Evolutionary conservation across 2,888 invertebrate species (phyloP).

Genomic region (Sarcophaga caerulescens): DNA sequence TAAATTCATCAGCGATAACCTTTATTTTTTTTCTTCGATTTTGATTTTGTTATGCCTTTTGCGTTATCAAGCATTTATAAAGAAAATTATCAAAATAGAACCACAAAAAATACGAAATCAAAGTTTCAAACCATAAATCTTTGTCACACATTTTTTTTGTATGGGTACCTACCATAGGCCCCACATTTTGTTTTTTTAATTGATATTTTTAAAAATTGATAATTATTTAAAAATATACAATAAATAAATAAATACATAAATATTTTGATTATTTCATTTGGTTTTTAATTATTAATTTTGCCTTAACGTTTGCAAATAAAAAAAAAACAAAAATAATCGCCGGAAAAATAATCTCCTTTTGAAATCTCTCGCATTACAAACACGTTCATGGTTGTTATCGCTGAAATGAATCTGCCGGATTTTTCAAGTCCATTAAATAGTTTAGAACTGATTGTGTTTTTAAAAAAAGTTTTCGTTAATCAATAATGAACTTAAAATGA

Average conservation of each 20-base stretch:
- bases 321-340: neutral
- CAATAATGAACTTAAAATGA: conserved; percentile 1
- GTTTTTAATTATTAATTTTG: conserved; percentile 25
- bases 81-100: too few relatives aligned
- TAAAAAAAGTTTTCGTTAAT: conserved; percentile 8
- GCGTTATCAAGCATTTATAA: too few relatives aligned
- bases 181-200: neutral
- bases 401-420: conserved; percentile 2
- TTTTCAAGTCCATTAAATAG: conserved; percentile 21
- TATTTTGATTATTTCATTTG: neutral
- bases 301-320: conserved; percentile 9
- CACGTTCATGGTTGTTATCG: conserved; percentile 8
- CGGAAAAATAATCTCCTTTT: conserved; percentile 5
- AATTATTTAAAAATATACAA: too few relatives aligned
- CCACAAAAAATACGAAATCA: neutral
- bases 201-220: too few relatives aligned
- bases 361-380: conserved; percentile 14
- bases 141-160: conserved; percentile 35
- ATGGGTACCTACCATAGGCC: neutral
- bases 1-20: neutral
- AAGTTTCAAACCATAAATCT: conserved; percentile 46
- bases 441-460: neutral
- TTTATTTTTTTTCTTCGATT: neutral
- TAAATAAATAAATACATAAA: neutral
- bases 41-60: too few relatives aligned